Conservation (phyloP, 2,888 invertebrate species). For the Machimus atricapillus region DNA sequence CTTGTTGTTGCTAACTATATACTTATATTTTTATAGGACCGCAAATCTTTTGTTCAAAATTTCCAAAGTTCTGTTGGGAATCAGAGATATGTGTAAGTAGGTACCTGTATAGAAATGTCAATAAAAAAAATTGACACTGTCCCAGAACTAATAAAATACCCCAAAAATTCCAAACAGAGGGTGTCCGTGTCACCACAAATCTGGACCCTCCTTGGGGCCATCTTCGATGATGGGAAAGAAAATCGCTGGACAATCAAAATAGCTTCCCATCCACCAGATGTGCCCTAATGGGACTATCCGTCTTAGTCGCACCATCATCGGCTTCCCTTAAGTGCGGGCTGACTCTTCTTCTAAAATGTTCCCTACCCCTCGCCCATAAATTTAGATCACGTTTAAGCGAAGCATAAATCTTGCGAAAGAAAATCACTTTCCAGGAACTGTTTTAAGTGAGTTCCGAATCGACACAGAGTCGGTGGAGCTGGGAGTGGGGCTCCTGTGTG, state of each 20-base stretch:
- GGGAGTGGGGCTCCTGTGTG: background rate
- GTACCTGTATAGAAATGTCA: background rate
- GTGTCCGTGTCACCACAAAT: background rate
- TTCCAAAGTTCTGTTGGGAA: background rate
- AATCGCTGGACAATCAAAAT: background rate
- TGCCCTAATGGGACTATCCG: background rate
- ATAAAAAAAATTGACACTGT: background rate
- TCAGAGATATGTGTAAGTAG: background rate
- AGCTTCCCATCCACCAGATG: background rate
- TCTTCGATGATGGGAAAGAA: background rate
- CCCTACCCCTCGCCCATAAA: slow-evolving; percentile 4
- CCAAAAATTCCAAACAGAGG: background rate
- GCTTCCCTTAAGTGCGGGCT: background rate
- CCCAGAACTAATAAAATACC: background rate
- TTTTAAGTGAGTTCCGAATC: slow-evolving; percentile 21
- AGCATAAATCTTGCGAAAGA: slow-evolving; percentile 14
- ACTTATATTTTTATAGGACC: background rate
- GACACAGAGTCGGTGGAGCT: background rate
- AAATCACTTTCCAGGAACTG: slow-evolving; percentile 29
- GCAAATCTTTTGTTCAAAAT: background rate
- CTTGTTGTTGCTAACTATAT: too few relatives aligned
- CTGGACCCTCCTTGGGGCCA: background rate
- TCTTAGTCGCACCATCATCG: background rate
- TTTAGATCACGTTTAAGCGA: slow-evolving; percentile 26
- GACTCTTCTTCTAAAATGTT: background rate